Percentiles rank a stretch among this genome's conserved stretches.
Conservation (phyloP, 2,888 invertebrate genomes). For the Noctua fimbriata region DNA sequence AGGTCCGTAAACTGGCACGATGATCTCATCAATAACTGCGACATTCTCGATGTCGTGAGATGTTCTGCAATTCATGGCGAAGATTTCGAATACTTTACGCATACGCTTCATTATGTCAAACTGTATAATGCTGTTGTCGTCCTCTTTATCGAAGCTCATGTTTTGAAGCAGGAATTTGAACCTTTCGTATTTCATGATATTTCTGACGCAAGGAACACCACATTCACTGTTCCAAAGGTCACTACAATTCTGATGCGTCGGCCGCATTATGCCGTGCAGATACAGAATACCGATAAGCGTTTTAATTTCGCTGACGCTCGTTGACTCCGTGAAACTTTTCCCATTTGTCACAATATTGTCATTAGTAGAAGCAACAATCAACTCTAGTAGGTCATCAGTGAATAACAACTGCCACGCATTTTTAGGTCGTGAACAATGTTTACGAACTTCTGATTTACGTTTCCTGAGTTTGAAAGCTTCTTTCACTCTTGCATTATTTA, state of each 20-base stretch:
- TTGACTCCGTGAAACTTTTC: conserved; percentile 67
- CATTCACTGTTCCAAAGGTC: conserved; percentile 84
- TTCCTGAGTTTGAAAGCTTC: conserved; percentile 74
- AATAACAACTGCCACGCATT: conserved; percentile 85
- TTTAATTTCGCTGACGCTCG: conserved; percentile 82
- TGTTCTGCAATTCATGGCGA: conserved; percentile 85
- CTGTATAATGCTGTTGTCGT: conserved; percentile 76
- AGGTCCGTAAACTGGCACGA: conserved; percentile 85
- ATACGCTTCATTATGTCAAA: conserved; percentile 84
- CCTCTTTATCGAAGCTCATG: conserved; percentile 80
- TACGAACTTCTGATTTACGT: conserved; percentile 69
- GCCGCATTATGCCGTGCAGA: conserved; percentile 84
- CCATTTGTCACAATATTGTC: conserved; percentile 77
- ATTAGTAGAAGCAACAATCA: conserved; percentile 85
- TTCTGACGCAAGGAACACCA: conserved; percentile 79
- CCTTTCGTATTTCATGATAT: conserved; percentile 81
- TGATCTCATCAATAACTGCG: conserved; percentile 85
- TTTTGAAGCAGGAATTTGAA: conserved; percentile 84
- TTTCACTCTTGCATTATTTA: conserved; percentile 72
- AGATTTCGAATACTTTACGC: conserved; percentile 86
- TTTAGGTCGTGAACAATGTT: conserved; percentile 77
- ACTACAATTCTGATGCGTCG: conserved; percentile 80
- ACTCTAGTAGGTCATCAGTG: conserved; percentile 83
- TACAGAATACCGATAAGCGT: conserved; percentile 85
- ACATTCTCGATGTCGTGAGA: conserved; percentile 78